Evolutionary conservation across 2,888 invertebrate genomes (phyloP).

Genomic region (Physocephala rufipes): DNA sequence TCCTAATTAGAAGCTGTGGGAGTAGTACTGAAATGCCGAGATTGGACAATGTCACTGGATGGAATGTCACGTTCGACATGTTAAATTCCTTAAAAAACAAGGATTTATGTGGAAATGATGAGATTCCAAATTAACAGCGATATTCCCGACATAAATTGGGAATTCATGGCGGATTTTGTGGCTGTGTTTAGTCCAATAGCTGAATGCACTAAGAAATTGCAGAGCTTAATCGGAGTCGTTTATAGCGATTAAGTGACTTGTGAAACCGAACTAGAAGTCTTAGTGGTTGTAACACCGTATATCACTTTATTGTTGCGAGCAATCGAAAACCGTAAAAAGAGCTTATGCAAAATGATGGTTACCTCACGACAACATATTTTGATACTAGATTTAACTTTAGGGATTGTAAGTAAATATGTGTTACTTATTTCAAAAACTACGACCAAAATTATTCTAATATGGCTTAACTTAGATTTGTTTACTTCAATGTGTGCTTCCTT

Average conservation of each 20-base stretch:
- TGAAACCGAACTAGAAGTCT: neutral
- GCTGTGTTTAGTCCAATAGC: too few species aligned
- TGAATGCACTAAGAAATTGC: neutral
- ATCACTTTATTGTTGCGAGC: neutral
- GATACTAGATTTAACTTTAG: too few species aligned
- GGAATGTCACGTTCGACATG: neutral
- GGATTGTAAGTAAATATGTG: too few species aligned
- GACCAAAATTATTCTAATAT: too few species aligned
- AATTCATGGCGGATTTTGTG: too few species aligned
- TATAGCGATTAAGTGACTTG: neutral
- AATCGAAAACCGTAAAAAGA: neutral
- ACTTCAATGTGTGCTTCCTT: too few species aligned
- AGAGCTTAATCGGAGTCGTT: neutral
- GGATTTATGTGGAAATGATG: neutral
- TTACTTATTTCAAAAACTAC: too few species aligned
- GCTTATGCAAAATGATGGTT: too few species aligned
- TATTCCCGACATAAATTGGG: too few species aligned
- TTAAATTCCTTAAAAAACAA: neutral
- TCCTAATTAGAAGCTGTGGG: constrained; percentile 13
- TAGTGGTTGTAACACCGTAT: neutral
- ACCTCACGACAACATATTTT: too few species aligned
- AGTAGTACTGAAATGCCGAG: neutral
- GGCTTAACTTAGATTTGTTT: too few species aligned
- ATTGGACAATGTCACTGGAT: neutral
- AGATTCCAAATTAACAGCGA: too few species aligned